A percentile compares a stretch with the other conserved stretches of the same genome.
Conservation (phyloP, 2,888 invertebrate species). For the Steinernema carpocapsae region DNA sequence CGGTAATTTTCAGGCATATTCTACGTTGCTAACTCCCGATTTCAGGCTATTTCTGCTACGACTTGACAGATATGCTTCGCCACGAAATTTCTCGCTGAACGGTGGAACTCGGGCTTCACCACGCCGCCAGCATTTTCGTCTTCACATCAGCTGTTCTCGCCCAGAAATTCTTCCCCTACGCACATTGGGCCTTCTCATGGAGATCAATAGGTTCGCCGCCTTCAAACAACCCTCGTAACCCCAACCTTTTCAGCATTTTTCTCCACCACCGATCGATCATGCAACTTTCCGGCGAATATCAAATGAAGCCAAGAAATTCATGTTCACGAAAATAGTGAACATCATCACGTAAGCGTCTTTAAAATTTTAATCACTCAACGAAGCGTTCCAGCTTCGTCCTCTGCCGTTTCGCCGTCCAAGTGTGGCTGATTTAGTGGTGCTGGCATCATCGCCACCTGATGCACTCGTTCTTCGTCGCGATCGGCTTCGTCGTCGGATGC, state of each 20-base stretch:
- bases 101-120: constrained; percentile 59
- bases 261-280: constrained; percentile 61
- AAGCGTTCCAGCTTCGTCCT: constrained; percentile 57
- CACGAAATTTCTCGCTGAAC: constrained; percentile 60
- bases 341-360: constrained; percentile 50
- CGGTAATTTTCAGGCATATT: constrained; percentile 39
- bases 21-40: not conserved
- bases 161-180: constrained; percentile 53
- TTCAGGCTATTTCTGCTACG: constrained; percentile 62
- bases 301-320: constrained; percentile 42
- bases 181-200: constrained; percentile 65
- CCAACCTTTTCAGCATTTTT: constrained; percentile 53
- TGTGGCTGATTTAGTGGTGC: constrained; percentile 53
- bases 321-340: constrained; percentile 49
- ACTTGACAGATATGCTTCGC: constrained; percentile 60
- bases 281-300: constrained; percentile 52
- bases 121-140: constrained; percentile 47
- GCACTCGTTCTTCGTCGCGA: constrained; percentile 48
- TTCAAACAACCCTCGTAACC: not conserved
- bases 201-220: constrained; percentile 56
- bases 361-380: not conserved
- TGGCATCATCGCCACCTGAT: constrained; percentile 41
- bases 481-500: constrained; percentile 48
- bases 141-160: constrained; percentile 44
- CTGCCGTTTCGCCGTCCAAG: constrained; percentile 58